Evolutionary conservation across 2,888 invertebrate genomes (phyloP).

Genomic region (Acrocyrtus sp.): DNA sequence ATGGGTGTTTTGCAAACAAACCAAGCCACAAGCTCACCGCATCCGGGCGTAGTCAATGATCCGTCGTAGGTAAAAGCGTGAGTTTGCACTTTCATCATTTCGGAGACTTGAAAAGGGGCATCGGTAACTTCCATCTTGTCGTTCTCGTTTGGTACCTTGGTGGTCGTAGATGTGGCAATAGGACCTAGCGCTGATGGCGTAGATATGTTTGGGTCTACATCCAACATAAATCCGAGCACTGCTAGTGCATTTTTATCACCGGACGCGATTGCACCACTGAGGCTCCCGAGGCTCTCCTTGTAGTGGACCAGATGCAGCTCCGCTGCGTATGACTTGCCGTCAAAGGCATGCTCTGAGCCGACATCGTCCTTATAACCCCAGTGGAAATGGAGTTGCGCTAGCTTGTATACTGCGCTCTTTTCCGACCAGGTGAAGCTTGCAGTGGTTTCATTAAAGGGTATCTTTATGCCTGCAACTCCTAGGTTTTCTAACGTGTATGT

Average conservation of each 20-base stretch:
- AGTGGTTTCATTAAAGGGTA: too few relatives aligned
- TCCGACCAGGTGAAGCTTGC: constrained; percentile 9
- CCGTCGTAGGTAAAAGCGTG: constrained; percentile 5
- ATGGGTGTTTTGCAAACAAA: neutral
- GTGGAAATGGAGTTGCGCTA: constrained; percentile 11
- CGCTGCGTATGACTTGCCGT: neutral
- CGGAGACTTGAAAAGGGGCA: neutral
- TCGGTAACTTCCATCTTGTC: too few relatives aligned
- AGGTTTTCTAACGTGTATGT: too few relatives aligned
- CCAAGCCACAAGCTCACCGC: constrained; percentile 15
- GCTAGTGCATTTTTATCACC: constrained; percentile 10
- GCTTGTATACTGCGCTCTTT: neutral
- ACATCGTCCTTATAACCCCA: constrained; percentile 3
- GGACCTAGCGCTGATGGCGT: too few relatives aligned
- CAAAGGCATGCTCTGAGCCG: constrained; percentile 16
- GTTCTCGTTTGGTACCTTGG: too few relatives aligned
- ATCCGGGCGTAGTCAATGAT: constrained; percentile 22
- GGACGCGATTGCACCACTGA: neutral
- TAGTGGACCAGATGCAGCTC: constrained; percentile 25
- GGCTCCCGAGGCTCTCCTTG: neutral
- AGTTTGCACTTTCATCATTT: neutral
- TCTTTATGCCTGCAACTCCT: too few relatives aligned
- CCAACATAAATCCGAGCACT: neutral
- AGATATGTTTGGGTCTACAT: too few relatives aligned
- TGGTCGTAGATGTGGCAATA: too few relatives aligned